Evolutionary conservation across 2,888 invertebrate genomes (phyloP).

Genomic region (Lochmaea capreae): DNA sequence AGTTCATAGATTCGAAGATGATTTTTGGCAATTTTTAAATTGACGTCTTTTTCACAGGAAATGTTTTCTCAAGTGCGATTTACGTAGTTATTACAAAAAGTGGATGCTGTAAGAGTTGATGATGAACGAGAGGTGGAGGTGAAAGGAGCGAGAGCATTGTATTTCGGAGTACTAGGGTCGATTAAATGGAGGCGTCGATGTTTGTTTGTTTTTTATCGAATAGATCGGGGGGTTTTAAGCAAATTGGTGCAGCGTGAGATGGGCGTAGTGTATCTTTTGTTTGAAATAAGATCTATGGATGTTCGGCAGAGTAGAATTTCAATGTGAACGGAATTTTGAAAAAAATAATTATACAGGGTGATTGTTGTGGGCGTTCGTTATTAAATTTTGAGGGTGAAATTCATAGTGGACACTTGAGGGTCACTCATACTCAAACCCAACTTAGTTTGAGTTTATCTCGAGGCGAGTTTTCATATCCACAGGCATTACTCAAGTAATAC

Average conservation of each 20-base stretch:
- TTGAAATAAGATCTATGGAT: neutral
- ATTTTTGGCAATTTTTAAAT: too few species aligned
- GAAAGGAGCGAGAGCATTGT: constrained; percentile 5
- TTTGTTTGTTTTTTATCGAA: constrained; percentile 15
- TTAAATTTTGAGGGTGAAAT: too few species aligned
- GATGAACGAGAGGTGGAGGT: constrained; percentile 6
- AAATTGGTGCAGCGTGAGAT: neutral
- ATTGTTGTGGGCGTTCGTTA: too few species aligned
- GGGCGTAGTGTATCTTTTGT: neutral
- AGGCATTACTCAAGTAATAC: too few species aligned
- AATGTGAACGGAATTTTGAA: neutral
- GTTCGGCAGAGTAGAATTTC: neutral
- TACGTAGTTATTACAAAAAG: constrained; percentile 9
- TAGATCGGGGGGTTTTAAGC: constrained; percentile 14
- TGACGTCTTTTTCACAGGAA: too few species aligned
- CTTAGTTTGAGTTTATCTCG: too few species aligned
- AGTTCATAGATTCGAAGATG: too few species aligned
- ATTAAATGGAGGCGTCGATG: constrained; percentile 7
- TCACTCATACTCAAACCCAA: too few species aligned
- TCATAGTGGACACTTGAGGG: too few species aligned
- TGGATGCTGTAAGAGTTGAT: neutral
- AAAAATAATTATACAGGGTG: neutral
- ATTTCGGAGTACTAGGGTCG: neutral
- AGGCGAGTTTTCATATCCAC: too few species aligned
- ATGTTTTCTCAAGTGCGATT: neutral